These are phyloP conservation scores for Lacanobia oleracea DNA, from an alignment of 2,888 invertebrate genomes.

Conservation along the genomic window DNA sequence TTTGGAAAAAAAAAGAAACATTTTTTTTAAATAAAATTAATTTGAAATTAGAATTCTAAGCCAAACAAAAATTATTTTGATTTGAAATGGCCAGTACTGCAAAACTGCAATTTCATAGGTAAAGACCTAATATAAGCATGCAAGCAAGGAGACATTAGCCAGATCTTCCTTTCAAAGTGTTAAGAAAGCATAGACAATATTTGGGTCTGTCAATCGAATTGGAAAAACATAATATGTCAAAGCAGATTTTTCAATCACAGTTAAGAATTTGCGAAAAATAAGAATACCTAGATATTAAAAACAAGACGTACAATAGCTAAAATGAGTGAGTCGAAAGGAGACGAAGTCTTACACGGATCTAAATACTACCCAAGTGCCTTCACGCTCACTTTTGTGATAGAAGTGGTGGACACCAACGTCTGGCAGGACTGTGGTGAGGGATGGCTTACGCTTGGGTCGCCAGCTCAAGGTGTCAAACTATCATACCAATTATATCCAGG, in stretches of 20 bases:
- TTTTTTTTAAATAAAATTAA: too few relatives aligned
- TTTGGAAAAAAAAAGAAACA: too few relatives aligned
- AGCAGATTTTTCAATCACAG: background rate
- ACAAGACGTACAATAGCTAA: background rate
- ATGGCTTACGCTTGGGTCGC: slow-evolving; percentile 72
- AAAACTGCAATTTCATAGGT: too few relatives aligned
- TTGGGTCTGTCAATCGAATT: background rate
- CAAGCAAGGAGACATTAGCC: background rate
- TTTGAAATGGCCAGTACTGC: too few relatives aligned
- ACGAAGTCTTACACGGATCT: slow-evolving; percentile 41
- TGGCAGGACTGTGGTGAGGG: slow-evolving; percentile 82
- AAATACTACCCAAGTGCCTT: slow-evolving; percentile 72
- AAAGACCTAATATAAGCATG: too few relatives aligned
- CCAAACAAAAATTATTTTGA: too few relatives aligned
- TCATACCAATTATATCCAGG: slow-evolving; percentile 82
- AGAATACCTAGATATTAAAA: background rate
- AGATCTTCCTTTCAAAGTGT: too few relatives aligned
- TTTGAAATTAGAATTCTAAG: too few relatives aligned
- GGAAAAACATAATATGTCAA: background rate
- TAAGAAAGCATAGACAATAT: background rate
- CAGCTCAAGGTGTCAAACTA: slow-evolving; percentile 76
- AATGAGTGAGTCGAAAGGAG: slow-evolving; percentile 1
- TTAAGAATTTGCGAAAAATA: background rate
- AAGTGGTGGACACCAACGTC: slow-evolving; percentile 80
- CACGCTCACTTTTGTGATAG: slow-evolving; percentile 82